Evolutionary conservation across 2,113 vertebrate species (phyloP).

Genomic region (Lethenteron reissneri): DNA sequence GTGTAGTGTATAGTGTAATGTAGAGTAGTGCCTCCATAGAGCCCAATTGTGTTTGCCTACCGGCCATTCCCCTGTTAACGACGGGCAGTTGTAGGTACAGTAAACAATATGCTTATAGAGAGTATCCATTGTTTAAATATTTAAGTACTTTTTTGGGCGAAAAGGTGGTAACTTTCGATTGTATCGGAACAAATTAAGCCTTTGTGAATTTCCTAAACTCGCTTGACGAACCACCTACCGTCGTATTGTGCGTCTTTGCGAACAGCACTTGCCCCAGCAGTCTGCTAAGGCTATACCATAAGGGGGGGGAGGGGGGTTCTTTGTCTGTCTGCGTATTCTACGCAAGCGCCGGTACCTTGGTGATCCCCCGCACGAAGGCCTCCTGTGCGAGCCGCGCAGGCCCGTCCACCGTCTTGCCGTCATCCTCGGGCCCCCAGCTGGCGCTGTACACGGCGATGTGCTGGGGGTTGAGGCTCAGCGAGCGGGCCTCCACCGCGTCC

Average conservation of each 20-base stretch:
- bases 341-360: constrained; percentile 33
- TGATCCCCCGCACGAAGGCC: constrained; percentile 65
- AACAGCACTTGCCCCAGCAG: not conserved
- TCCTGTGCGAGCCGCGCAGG: constrained; percentile 77
- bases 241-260: not conserved
- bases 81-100: no score
- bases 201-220: not conserved
- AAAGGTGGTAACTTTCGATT: not conserved
- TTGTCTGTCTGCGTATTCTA: no score
- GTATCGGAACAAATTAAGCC: not conserved
- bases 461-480: constrained; percentile 67
- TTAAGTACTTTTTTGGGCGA: no score
- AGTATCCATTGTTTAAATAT: no score
- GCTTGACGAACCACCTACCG: constrained; percentile 9
- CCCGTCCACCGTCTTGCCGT: constrained; percentile 82
- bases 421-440: constrained; percentile 83
- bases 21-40: no score
- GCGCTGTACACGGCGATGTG: constrained; percentile 78
- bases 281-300: not conserved
- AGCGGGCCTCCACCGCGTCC: constrained; percentile 77
- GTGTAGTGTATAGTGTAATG: no score
- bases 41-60: no score
- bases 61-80: no score
- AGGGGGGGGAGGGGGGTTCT: no score
- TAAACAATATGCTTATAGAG: no score